Percentiles rank a stretch among this genome's conserved stretches.
These are phyloP conservation scores for Holothuria leucospilota DNA, from an alignment of 53 echinoderm and acorn worm species.

Conservation along the genomic window DNA sequence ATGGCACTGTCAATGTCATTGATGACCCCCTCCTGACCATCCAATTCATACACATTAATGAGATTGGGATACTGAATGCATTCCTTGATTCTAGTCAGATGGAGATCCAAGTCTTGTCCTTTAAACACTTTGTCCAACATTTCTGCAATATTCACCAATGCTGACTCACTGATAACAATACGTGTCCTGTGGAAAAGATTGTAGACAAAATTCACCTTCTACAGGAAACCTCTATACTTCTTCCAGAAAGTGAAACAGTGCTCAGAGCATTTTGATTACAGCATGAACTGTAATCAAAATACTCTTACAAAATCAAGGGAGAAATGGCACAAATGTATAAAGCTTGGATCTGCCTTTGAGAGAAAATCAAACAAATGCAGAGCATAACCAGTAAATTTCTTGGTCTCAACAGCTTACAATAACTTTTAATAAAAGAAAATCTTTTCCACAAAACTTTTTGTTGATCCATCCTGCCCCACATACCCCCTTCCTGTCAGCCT, in stretches of 20 bases:
- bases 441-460: no score
- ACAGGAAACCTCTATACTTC: neutral
- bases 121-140: slow-evolving; percentile 86
- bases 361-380: no score
- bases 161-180: slow-evolving; percentile 69
- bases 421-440: no score
- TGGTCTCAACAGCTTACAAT: no score
- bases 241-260: neutral
- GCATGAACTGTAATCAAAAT: neutral
- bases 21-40: slow-evolving; percentile 53
- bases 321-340: no score
- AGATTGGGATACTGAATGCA: slow-evolving; percentile 81
- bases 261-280: no score
- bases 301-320: no score
- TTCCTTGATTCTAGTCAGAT: slow-evolving; percentile 85
- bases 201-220: neutral
- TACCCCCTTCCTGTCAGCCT: no score
- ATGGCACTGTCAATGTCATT: slow-evolving; percentile 93
- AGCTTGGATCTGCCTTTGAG: no score
- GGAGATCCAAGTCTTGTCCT: slow-evolving; percentile 75
- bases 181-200: slow-evolving; percentile 51
- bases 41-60: slow-evolving; percentile 93
- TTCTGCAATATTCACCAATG: slow-evolving; percentile 72
- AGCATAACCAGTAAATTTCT: no score
- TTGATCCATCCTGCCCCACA: no score